Evolutionary conservation across 1,140 invertebrate species (phyloP).

Genomic region (Coptotermes formosanus): DNA sequence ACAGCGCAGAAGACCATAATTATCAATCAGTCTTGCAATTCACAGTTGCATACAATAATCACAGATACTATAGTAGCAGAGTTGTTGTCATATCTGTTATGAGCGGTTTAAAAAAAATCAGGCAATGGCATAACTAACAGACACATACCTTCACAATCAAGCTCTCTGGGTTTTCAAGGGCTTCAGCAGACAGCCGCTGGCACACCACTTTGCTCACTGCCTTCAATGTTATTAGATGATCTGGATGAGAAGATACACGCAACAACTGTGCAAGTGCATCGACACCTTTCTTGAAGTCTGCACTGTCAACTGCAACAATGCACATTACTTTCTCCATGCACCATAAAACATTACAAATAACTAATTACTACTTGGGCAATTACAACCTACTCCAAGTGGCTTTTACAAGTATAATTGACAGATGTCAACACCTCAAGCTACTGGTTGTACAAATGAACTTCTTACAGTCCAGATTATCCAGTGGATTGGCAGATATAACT

Average conservation of each 20-base stretch:
- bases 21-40: no score
- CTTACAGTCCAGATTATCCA: slow-evolving; percentile 85
- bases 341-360: background rate
- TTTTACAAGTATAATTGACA: background rate
- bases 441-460: background rate
- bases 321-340: background rate
- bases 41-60: no score
- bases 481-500: slow-evolving; percentile 73
- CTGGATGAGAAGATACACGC: slow-evolving; percentile 75
- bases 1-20: no score
- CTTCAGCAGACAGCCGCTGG: slow-evolving; percentile 63
- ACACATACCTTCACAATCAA: slow-evolving; percentile 48
- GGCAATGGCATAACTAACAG: no score
- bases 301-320: slow-evolving; percentile 66
- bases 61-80: no score
- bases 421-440: background rate
- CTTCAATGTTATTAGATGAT: slow-evolving; percentile 75
- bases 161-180: slow-evolving; percentile 63
- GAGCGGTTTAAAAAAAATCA: no score
- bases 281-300: slow-evolving; percentile 81
- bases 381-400: background rate
- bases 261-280: slow-evolving; percentile 74
- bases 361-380: background rate
- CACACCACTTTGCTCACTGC: slow-evolving; percentile 69
- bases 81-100: no score